Conservation (phyloP, 2,797 vertebrate genomes). For the Telmatherina bonti region DNA sequence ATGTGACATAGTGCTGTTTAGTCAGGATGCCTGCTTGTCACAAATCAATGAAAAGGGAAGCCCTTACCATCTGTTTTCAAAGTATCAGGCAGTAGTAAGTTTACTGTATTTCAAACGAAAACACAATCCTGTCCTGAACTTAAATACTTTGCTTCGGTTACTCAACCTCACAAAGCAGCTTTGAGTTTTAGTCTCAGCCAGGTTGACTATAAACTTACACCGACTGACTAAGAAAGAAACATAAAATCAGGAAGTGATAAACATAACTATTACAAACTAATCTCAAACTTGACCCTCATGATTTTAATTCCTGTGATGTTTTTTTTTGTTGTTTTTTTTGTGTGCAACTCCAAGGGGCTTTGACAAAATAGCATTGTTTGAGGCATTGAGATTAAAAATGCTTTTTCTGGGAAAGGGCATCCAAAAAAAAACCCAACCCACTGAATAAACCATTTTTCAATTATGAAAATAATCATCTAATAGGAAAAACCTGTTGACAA, state of each 20-base stretch:
- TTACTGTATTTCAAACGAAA: not conserved
- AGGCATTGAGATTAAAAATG: not conserved
- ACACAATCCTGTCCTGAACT: not conserved
- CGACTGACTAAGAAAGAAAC: not conserved
- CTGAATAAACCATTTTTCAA: not conserved
- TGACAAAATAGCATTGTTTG: not conserved
- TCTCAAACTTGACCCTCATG: not conserved
- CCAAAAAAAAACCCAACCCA: not conserved
- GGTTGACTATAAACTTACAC: not conserved
- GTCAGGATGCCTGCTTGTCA: not conserved
- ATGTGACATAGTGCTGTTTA: not conserved
- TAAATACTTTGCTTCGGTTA: not conserved
- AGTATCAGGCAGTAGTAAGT: not conserved
- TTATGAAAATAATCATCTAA: not conserved
- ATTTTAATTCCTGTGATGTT: not conserved
- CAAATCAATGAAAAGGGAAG: not conserved
- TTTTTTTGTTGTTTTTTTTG: too few species aligned
- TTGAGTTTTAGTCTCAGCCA: not conserved
- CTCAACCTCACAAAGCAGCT: not conserved
- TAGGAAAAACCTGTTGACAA: not conserved
- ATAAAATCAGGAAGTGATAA: slow-evolving; percentile 2
- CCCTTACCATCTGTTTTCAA: not conserved
- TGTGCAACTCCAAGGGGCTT: not conserved
- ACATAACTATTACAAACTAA: not conserved
- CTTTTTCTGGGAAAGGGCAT: not conserved